Conservation (phyloP, 1,140 invertebrate species). For the Hormaphis cornu region DNA sequence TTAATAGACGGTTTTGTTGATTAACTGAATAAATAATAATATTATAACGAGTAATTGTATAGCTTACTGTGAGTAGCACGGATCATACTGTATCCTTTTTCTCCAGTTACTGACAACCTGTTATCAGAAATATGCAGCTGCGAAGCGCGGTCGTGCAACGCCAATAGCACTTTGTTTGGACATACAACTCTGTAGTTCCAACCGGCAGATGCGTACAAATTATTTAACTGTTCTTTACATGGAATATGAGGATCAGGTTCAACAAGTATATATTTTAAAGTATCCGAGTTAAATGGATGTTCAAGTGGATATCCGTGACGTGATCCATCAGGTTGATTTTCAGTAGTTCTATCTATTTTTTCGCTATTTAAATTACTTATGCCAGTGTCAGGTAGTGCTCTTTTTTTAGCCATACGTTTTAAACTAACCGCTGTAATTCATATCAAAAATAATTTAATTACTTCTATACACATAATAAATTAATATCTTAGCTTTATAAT, state of each 20-base stretch:
- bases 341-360: too few relatives aligned
- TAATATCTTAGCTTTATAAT: too few relatives aligned
- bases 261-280: conserved; percentile 90
- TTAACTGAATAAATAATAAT: too few relatives aligned
- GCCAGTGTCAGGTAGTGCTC: too few relatives aligned
- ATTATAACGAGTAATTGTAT: conserved; percentile 39
- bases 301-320: conserved; percentile 91
- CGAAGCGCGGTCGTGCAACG: conserved; percentile 88
- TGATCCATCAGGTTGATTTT: too few relatives aligned
- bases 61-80: conserved; percentile 83
- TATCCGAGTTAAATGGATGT: conserved; percentile 97
- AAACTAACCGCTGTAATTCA: too few relatives aligned
- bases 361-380: too few relatives aligned
- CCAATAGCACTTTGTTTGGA: conserved; percentile 74
- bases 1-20: too few relatives aligned
- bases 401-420: too few relatives aligned
- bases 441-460: too few relatives aligned
- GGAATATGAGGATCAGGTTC: conserved; percentile 96
- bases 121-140: conserved; percentile 90
- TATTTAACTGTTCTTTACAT: conserved; percentile 87
- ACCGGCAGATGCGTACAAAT: conserved; percentile 92
- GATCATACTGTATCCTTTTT: conserved; percentile 95
- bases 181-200: conserved; percentile 87
- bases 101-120: conserved; percentile 82
- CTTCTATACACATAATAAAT: too few relatives aligned